Base-by-base conservation (phyloP, 2,888 invertebrate species). In the Axea sp. region DNA sequence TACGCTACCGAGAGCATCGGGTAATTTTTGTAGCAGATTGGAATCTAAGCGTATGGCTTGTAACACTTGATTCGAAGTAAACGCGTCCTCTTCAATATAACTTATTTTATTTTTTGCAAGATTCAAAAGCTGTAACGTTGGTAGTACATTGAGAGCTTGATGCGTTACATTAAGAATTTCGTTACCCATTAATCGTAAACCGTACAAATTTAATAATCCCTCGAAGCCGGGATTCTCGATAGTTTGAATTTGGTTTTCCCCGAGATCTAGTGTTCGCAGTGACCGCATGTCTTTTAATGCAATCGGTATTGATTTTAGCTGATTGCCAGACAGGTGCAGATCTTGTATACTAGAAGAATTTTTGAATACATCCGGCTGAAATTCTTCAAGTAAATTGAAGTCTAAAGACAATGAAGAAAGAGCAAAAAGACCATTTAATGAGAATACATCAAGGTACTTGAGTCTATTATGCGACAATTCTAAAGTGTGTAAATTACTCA, bases 341-440 rank as follows among this genome's bases (percentile, higher is more conserved):
- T 96, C 96, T 89, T 96, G 94, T 83, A 97, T 90, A 73, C 95
- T 94, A 78, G 95, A 96, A 85, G 96, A 96, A 89, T 97, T 97
- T 82, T 94, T 91, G 85, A 97, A 96, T 67, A 96, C 95, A 84
- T 95, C 95, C 37, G 94, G 92, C 87, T 96, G 95, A 69, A 97
- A 92, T 80, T 93, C 93, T 86, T 94, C 93, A 74, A 97, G 90
- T 57, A 92, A 90, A 88, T 97, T 97, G 87, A 95, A 95, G 88
- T 96, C 95, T 84, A 96, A 89, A 39, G 95, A 95, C 67, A 97
- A 89, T 72, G 96, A 87, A 75, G 95, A 95, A 72, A 97, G 89
- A 24, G 96, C 96, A 85, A 94, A 95, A 51, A 97, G 90, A 0
- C 96, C 96, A 87, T 96, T 96, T 74, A 97, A 89, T 31, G 96